Base-by-base conservation (phyloP, 2,797 vertebrate genomes). In the Poeciliopsis gracilis region DNA sequence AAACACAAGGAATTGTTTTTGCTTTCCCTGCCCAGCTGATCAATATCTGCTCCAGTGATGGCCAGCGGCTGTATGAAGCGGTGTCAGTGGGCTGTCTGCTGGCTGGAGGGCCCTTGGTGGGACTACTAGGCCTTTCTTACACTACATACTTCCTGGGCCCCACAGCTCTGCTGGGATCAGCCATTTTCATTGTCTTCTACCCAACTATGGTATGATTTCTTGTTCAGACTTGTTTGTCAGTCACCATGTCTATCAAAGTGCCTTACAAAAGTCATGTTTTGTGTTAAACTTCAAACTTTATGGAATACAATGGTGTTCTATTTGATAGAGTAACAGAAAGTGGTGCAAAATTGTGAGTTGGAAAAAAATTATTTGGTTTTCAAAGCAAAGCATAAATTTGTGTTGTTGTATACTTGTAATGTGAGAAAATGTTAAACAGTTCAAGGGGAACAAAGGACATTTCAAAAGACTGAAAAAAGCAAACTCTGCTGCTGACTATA, bases 31-130 rank as follows among this genome's bases (percentile, higher is more conserved):
- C 80, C 55, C 67, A 97, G 96, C 85, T 97, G 90, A 91, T 97
- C 87, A 97, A 97, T 91, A 96, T 97, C 79, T 97, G 96, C 90
- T 93, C 94, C 87, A 95, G 90, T 70, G 96, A 97, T 16, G 96
- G 96, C 79, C 95, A 96, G 84, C 88, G 96, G 63, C 85, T 97
- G 46, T 96, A 92, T 82, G 96, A 97, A 78, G 96, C 95, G 0
- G 95, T 94, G 73, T 91, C 93, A 0, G 72, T 94, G 86, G 95
- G 95, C 81, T 94, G 94, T 83, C 90, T 97, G 88, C 87, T 97
- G 77, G 95, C 92, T 0, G 96, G 95, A 41, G 95, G 96, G 23
- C 96, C 96, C 8, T 81, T 97, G 63, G 93, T 96, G 80, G 96
- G 93, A 38, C 63, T 96, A 69, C 84, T 97, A 66, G 96, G 96